phyloP scores from a whole-genome alignment of 2,888 invertebrate species.

The Endotricha flammealis region DNA sequence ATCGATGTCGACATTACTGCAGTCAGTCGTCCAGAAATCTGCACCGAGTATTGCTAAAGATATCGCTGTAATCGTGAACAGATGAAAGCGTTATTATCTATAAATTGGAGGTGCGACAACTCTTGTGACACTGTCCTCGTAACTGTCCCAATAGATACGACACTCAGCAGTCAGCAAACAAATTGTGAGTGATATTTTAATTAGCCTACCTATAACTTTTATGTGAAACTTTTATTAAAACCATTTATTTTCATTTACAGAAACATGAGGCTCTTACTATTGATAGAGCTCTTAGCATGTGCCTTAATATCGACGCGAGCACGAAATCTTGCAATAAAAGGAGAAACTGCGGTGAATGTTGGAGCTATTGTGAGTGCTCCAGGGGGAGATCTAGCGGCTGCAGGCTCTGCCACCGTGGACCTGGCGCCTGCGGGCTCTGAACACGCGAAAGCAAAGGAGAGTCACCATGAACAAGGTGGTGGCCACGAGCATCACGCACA shows the following conservation, averaged over 20 bases:
- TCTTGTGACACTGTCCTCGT: constrained; percentile 54
- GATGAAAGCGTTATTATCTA: constrained; percentile 71
- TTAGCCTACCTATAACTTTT: too few species aligned
- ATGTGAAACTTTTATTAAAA: constrained; percentile 8
- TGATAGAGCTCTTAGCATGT: constrained; percentile 48
- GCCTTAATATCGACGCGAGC: constrained; percentile 40
- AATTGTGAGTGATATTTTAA: constrained; percentile 31
- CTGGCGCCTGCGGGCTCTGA: constrained; percentile 71
- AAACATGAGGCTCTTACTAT: constrained; percentile 53
- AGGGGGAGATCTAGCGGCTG: constrained; percentile 29
- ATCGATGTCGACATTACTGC: constrained; percentile 60
- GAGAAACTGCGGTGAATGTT: constrained; percentile 32
- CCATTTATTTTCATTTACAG: constrained; percentile 24
- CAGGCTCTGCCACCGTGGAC: constrained; percentile 37
- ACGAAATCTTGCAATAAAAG: constrained; percentile 50
- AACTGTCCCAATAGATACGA: constrained; percentile 43
- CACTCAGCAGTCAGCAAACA: constrained; percentile 32
- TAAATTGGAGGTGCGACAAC: constrained; percentile 65
- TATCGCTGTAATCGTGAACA: constrained; percentile 62
- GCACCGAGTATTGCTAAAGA: constrained; percentile 70
- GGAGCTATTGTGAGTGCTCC: constrained; percentile 25
- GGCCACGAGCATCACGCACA: constrained; percentile 83
- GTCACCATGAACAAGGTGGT: constrained; percentile 81
- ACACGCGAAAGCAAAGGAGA: constrained; percentile 64
- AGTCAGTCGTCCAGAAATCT: constrained; percentile 72